Evolutionary conservation across 2,888 invertebrate genomes (phyloP), one percentile per base, ranked within the genome.

Genomic region (Selenia dentaria): DNA sequence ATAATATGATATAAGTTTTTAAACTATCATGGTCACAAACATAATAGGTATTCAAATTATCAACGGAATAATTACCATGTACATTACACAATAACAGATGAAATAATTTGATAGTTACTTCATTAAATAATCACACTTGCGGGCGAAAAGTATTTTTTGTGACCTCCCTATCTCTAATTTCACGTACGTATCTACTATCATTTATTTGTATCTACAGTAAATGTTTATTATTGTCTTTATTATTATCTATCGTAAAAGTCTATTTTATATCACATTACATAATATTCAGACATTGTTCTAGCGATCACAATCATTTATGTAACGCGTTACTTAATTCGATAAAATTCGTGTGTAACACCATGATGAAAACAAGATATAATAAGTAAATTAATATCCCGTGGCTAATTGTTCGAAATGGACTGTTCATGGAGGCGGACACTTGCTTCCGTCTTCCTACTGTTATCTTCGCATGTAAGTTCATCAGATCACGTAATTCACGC

Each of bases 401-500:
- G 59, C 59, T 47, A 61, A 66, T 70, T 76, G 70, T 74, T 72
- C 58, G 62, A 67, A 54, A 84, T 84, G 80, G 67, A 64, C 60
- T 55, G 62, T 66, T 59, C 61, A 52, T 56, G 64, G 54, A 61
- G 61, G 51, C 72, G 68, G 72, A 68, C 69, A 60, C 49, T 68
- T 41, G 52, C 60, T 33, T 59, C 60, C 24, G 42, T 71, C 40
- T 51, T 71, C 38, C 43, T 72, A 48, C 49, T 73, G 25, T 58
- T 73, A 55, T 59, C 53, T 29, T 16, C 64, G 25, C 59, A 62
- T 41, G 83, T 84, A 72, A 79, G 76, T 73, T 43, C 6, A 33
- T 44, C 37, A 51, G 39, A 38, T 56, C 51, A 41, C 40, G 39
- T 49, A 42, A 51, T 42, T 51, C 26, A 49, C 29, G 37, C 20